Conservation (phyloP, 2,888 invertebrate species). For the Eupeodes luniger region DNA sequence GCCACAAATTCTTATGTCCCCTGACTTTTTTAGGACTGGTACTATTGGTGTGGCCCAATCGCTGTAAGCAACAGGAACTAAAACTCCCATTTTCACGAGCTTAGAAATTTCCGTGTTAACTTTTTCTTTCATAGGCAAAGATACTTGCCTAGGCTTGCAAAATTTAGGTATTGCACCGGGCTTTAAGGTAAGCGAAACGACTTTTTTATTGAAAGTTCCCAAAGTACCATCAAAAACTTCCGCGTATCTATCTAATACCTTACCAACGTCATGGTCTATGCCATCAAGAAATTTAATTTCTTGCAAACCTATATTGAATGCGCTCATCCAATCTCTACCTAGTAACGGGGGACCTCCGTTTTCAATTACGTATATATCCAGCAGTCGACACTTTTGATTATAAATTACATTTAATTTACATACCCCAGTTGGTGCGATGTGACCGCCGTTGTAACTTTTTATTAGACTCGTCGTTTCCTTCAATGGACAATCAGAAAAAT, state of each 20-base stretch:
- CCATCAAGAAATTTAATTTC: neutral
- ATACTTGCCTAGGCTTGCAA: conserved; percentile 2
- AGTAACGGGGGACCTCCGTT: neutral
- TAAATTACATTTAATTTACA: no score
- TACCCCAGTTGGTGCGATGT: no score
- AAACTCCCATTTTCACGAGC: neutral
- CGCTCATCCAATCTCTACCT: conserved; percentile 8
- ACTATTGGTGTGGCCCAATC: neutral
- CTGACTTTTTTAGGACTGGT: neutral
- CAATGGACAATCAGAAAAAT: conserved; percentile 2
- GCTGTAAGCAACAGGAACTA: neutral
- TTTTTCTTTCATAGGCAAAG: neutral
- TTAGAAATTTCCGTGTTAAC: neutral
- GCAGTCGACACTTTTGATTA: no score
- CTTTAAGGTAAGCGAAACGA: neutral
- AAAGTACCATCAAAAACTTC: neutral
- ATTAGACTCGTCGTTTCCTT: neutral
- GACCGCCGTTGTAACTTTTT: neutral
- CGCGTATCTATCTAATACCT: neutral
- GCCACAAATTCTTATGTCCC: conserved; percentile 34
- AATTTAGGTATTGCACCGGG: neutral
- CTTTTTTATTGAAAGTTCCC: no score
- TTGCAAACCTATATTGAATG: neutral
- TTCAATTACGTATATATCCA: neutral
- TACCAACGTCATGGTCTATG: neutral